phyloP scores from a whole-genome alignment of 35 echinoderm and acorn worm genomes.

The Anneissia japonica region DNA sequence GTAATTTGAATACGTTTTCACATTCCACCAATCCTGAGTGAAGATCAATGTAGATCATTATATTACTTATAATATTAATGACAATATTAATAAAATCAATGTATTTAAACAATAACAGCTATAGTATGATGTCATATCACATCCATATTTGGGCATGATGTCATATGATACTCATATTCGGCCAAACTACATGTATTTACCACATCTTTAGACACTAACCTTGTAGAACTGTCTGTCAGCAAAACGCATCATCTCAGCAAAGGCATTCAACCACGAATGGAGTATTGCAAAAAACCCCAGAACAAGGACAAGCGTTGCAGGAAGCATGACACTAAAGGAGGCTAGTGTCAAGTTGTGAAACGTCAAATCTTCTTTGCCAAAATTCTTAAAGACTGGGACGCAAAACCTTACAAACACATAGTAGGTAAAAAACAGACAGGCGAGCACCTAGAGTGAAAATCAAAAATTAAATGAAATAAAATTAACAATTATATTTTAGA shows the following conservation, averaged over 20 bases:
- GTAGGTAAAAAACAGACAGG: constrained; percentile 73
- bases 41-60: background rate
- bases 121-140: background rate
- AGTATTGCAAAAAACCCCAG: constrained; percentile 72
- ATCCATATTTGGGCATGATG: background rate
- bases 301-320: constrained; percentile 57
- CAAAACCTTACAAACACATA: constrained; percentile 63
- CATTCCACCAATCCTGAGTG: constrained; percentile 94
- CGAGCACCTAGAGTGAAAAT: constrained; percentile 87
- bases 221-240: constrained; percentile 96
- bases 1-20: constrained; percentile 64
- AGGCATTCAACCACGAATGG: constrained; percentile 86
- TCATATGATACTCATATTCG: background rate
- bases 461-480: no score
- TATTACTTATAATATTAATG: no score
- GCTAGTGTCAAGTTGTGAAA: constrained; percentile 39
- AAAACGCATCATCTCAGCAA: constrained; percentile 88
- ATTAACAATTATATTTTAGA: no score
- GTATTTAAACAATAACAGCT: no score
- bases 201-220: constrained; percentile 22
- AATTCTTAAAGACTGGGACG: constrained; percentile 66
- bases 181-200: background rate
- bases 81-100: no score
- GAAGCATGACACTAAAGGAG: constrained; percentile 70
- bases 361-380: constrained; percentile 63